Percentiles rank a stretch among this genome's conserved stretches.
Evolutionary conservation across 2,797 vertebrate genomes (phyloP).

Genomic region (Epinephelus awoara): DNA sequence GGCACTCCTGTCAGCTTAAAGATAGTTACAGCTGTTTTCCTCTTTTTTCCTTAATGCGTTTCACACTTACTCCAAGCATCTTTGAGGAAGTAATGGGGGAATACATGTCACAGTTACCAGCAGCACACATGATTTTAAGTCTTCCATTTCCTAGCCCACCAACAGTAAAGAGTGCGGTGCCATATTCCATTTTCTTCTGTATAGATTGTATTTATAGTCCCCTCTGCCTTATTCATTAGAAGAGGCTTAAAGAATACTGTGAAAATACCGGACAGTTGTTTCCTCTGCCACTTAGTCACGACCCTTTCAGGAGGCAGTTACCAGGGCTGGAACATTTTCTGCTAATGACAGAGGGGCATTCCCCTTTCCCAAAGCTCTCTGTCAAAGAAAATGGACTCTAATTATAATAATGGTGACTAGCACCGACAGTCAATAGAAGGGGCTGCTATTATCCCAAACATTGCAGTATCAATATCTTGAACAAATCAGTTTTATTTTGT

Average conservation of each 20-base stretch:
- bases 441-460: constrained; percentile 69
- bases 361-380: constrained; percentile 65
- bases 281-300: constrained; percentile 63
- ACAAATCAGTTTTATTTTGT: constrained; percentile 56
- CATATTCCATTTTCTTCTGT: constrained; percentile 36
- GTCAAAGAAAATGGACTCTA: constrained; percentile 78
- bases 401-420: constrained; percentile 73
- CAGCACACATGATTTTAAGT: constrained; percentile 40
- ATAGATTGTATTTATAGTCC: constrained; percentile 51
- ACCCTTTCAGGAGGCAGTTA: constrained; percentile 65
- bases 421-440: constrained; percentile 67
- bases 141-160: constrained; percentile 43
- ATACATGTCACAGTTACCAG: constrained; percentile 69
- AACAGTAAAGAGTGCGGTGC: constrained; percentile 20
- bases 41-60: constrained; percentile 70
- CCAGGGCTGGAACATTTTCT: constrained; percentile 68
- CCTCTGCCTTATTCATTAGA: constrained; percentile 51
- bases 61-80: constrained; percentile 63
- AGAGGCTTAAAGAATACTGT: constrained; percentile 43
- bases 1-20: constrained; percentile 70
- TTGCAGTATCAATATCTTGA: constrained; percentile 49
- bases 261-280: constrained; percentile 59
- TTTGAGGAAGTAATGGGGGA: constrained; percentile 65
- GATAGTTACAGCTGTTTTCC: constrained; percentile 77
- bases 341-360: constrained; percentile 74